These are phyloP conservation scores for Gila robusta DNA, from an alignment of 2,797 vertebrate genomes.

Conservation along the genomic window DNA sequence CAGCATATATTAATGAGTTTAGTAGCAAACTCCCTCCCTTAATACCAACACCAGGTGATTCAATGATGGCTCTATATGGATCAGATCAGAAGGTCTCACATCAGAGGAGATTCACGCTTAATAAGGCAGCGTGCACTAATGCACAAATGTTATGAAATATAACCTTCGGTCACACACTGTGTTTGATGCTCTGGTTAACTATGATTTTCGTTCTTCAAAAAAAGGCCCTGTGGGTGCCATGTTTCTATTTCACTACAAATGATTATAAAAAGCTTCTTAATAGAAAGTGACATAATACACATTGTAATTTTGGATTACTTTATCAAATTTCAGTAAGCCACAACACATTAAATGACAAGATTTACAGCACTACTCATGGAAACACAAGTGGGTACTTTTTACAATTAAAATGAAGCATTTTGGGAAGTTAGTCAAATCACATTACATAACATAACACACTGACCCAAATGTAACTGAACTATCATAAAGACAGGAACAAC, in stretches of 20 bases:
- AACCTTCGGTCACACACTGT: background rate
- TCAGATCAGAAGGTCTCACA: slow-evolving; percentile 14
- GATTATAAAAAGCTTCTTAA: background rate
- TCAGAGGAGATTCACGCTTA: slow-evolving; percentile 28
- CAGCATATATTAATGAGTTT: slow-evolving; percentile 44
- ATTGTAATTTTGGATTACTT: background rate
- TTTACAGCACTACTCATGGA: background rate
- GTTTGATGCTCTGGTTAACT: slow-evolving; percentile 4
- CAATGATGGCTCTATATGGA: slow-evolving; percentile 10
- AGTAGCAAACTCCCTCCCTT: slow-evolving; percentile 13
- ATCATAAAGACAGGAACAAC: background rate
- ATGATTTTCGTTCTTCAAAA: background rate
- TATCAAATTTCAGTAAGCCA: background rate
- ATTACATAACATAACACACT: slow-evolving; percentile 9
- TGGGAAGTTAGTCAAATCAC: background rate
- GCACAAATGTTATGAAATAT: background rate
- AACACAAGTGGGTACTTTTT: background rate
- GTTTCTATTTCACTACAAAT: background rate
- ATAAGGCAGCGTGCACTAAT: slow-evolving; percentile 13
- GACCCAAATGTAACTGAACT: slow-evolving; percentile 3
- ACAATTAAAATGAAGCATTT: background rate
- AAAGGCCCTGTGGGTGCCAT: background rate
- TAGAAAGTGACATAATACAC: slow-evolving; percentile 2
- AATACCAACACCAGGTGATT: slow-evolving; percentile 39
- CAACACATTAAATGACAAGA: background rate